These are phyloP conservation scores for Xiphias gladius DNA, from an alignment of 2,113 vertebrate species.

Conservation along the genomic window DNA sequence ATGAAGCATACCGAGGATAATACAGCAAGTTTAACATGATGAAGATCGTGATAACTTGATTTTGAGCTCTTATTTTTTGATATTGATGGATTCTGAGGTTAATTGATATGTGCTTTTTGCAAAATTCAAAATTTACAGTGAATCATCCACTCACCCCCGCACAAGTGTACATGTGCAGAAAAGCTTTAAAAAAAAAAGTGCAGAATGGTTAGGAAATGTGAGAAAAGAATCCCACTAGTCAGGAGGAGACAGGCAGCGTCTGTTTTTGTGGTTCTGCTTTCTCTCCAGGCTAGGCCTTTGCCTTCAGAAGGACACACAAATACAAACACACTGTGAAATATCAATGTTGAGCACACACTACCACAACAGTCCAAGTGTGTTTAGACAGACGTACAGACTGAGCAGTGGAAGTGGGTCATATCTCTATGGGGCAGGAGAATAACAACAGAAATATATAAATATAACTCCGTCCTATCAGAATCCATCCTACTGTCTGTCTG, in stretches of 20 bases:
- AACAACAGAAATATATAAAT: conserved; percentile 71
- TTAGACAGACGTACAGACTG: conserved; percentile 45
- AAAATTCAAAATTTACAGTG: conserved; percentile 16
- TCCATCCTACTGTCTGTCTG: conserved; percentile 44
- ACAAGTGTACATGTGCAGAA: background rate
- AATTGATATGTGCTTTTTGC: too few relatives aligned
- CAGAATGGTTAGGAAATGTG: background rate
- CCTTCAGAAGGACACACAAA: conserved; percentile 28
- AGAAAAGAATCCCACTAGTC: background rate
- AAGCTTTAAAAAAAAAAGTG: conserved; percentile 1
- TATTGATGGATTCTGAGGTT: conserved; percentile 1
- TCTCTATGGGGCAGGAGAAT: conserved; percentile 65
- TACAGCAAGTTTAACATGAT: background rate
- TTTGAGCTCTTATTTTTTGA: background rate
- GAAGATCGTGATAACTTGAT: background rate
- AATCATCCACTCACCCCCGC: conserved; percentile 15
- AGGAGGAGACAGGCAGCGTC: conserved; percentile 17
- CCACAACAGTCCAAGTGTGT: conserved; percentile 12
- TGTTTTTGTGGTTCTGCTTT: conserved; percentile 1
- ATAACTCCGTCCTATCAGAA: conserved; percentile 48
- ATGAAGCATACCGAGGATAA: background rate
- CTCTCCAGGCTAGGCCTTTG: conserved; percentile 5
- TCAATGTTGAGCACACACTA: background rate
- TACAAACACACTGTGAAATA: conserved; percentile 3
- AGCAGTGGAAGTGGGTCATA: conserved; percentile 73